Evolutionary conservation across 2,797 vertebrate species (phyloP).

Genomic region (Poecilia velifera): DNA sequence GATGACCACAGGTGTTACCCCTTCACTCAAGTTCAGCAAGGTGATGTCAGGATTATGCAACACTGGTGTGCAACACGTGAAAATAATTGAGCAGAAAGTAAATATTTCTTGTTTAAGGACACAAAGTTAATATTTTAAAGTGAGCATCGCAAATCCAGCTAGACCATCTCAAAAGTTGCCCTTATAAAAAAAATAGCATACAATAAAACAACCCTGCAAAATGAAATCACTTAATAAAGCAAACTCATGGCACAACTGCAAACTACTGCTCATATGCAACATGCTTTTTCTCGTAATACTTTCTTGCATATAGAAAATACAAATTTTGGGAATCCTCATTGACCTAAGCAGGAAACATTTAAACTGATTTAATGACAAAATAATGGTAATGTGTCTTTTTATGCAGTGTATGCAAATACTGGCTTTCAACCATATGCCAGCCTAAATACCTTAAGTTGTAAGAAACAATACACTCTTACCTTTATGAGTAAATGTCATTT

Average conservation of each 20-base stretch:
- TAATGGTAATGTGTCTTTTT: background rate
- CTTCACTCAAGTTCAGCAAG: background rate
- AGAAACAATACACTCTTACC: background rate
- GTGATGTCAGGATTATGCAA: background rate
- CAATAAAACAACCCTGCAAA: background rate
- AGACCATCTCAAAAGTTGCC: background rate
- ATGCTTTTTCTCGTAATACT: background rate
- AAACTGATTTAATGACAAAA: background rate
- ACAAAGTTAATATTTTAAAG: background rate
- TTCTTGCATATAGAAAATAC: background rate
- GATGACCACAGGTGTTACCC: background rate
- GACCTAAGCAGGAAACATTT: background rate
- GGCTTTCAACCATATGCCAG: background rate
- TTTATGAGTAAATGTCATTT: background rate
- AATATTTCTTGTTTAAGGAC: background rate
- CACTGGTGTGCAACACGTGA: too few species aligned
- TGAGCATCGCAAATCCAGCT: background rate
- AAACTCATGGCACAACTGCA: background rate
- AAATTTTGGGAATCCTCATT: background rate
- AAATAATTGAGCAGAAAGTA: background rate
- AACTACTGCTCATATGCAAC: background rate
- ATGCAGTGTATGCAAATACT: background rate
- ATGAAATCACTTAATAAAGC: background rate
- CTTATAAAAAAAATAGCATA: background rate
- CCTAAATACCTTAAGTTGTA: background rate